Evolutionary conservation across 2,797 vertebrate species (phyloP), one percentile per base, ranked within the genome.

Genomic region (Florisuga fusca): DNA sequence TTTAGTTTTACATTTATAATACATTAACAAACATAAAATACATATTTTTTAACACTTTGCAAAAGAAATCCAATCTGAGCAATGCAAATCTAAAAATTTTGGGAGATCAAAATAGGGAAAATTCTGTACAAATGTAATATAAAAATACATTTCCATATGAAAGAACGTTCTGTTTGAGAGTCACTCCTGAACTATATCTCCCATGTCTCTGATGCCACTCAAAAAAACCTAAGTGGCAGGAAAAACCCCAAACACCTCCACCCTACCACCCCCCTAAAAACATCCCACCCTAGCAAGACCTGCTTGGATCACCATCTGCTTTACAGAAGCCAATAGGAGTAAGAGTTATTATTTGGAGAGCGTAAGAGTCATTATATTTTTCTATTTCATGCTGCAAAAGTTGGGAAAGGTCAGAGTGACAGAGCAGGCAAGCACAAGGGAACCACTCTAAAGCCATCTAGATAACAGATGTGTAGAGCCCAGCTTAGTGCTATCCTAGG

Each of bases 101-200:
- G 51, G 66, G 79, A 94, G 92, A 89, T 75, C 89, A 96, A 95
- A 96, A 95, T 89, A 95, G 79, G 84, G 79, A 84, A 81, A 94
- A 81, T 69, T 94, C 93, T 96, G 87, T 96, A 95, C 82, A 97
- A 95, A 89, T 92, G 48, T 59, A 73, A 85, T 95, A 95, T 62
- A 97, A 96, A 97, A 97, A 97, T 95, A 96, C 1, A 19, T 53
- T 96, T 96, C 89, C 73, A 69, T 96, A 95, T 63, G 91, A 97
- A 97, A 97, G 87, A 96, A 89, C 79, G 59, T 88, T 94, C 87
- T 72, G 33, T 77, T 71, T 83, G 66, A 91, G 80, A 91, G 31
- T 76, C 79, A 81, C 79, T 87, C 73, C 84, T 79, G 76, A 91
- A 93, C 68, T 89, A 53, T 67, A 90, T 66, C 62, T 92, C 78